Evolutionary conservation across 2,888 invertebrate genomes (phyloP).

Genomic region (Achlya flavicornis): DNA sequence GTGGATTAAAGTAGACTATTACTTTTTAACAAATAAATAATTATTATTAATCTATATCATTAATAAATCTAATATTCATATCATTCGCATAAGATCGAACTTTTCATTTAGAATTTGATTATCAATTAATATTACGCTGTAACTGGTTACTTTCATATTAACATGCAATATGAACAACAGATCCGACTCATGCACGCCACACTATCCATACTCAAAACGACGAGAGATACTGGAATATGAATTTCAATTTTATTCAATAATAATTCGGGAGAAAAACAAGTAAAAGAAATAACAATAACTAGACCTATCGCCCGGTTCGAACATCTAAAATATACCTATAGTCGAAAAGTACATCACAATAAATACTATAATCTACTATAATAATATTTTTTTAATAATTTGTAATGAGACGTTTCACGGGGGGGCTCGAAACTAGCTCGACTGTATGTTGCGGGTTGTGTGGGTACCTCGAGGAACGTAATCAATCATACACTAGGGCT

Average conservation of each 20-base stretch:
- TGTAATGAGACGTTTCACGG: conserved; percentile 23
- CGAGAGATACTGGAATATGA: conserved; percentile 28
- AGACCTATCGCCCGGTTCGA: conserved; percentile 51
- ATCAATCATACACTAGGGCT: conserved; percentile 2
- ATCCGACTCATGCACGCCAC: conserved; percentile 39
- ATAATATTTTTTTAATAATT: conserved; percentile 39
- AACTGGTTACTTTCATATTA: conserved; percentile 57
- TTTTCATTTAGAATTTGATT: conserved; percentile 68
- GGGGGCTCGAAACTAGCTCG: conserved; percentile 29
- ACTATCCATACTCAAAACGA: conserved; percentile 19
- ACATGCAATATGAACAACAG: conserved; percentile 59
- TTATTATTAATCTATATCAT: conserved; percentile 56
- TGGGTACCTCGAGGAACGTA: conserved; percentile 3
- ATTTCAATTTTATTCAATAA: conserved; percentile 33
- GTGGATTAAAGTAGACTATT: conserved; percentile 59
- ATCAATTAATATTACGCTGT: conserved; percentile 47
- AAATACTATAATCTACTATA: conserved; percentile 71
- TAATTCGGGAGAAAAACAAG: conserved; percentile 35
- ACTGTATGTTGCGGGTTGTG: neutral
- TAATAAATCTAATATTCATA: conserved; percentile 62
- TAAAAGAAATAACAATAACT: conserved; percentile 43
- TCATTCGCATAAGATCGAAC: conserved; percentile 66
- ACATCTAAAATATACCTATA: conserved; percentile 55
- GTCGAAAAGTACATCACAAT: conserved; percentile 76
- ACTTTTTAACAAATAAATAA: conserved; percentile 70